phyloP scores from a whole-genome alignment of 1,140 invertebrate species.

The Caenorhabditis latens region DNA sequence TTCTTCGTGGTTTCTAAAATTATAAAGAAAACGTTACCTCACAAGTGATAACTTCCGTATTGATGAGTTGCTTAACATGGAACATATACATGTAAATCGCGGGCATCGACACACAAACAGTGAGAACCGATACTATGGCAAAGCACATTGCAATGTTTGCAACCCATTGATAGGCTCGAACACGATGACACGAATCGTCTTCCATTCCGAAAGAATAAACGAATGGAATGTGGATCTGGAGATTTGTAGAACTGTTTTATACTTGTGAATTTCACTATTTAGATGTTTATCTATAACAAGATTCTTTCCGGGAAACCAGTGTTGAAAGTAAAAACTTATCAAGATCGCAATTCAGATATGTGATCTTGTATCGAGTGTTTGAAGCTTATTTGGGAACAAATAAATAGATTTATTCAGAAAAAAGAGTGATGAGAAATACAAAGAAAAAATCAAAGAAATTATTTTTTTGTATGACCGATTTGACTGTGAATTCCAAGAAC shows the following conservation, averaged over 20 bases:
- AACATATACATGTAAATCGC: constrained; percentile 46
- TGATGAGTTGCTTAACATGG: constrained; percentile 49
- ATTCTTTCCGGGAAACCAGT: neutral
- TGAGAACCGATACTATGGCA: constrained; percentile 16
- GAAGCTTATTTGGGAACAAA: neutral
- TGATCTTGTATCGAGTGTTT: neutral
- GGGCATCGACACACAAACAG: constrained; percentile 33
- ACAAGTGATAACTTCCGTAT: constrained; percentile 28
- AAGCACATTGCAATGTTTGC: constrained; percentile 45
- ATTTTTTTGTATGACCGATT: neutral
- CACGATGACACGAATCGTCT: constrained; percentile 41
- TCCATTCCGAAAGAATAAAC: neutral
- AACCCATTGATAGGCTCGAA: constrained; percentile 41
- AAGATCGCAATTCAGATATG: neutral
- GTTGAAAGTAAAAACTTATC: constrained; percentile 1
- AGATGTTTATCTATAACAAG: constrained; percentile 4
- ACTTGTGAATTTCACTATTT: neutral
- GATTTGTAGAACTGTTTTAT: neutral
- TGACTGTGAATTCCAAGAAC: neutral
- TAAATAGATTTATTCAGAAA: neutral
- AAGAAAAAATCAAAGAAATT: neutral
- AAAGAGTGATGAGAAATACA: neutral
- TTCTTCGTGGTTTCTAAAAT: neutral
- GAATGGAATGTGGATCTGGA: neutral
- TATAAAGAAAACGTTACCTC: neutral